A percentile compares a stretch with the other conserved stretches of the same genome.
phyloP scores from a whole-genome alignment of 2,113 vertebrate genomes.

The Eira barbara region DNA sequence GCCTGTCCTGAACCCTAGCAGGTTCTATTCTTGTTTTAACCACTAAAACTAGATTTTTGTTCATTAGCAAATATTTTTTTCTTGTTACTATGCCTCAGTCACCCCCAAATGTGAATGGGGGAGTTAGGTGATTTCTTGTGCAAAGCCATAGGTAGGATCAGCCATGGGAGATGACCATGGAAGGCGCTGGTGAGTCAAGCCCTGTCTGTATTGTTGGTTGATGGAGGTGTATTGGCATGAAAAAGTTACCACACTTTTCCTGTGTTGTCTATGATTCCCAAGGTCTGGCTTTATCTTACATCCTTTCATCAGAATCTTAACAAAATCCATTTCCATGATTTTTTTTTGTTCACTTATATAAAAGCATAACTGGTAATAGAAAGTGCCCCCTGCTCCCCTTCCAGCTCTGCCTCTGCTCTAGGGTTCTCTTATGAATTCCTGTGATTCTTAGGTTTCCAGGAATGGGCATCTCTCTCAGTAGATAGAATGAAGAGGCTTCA shows the following conservation, averaged over 20 bases:
- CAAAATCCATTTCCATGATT: not conserved
- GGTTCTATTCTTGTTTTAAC: not conserved
- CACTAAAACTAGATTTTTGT: not conserved
- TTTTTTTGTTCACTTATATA: not conserved
- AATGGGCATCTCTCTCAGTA: not conserved
- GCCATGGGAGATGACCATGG: too few relatives aligned
- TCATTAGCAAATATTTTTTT: not conserved
- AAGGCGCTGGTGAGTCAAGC: not conserved
- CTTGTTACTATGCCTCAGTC: not conserved
- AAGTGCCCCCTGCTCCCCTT: not conserved
- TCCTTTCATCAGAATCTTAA: not conserved
- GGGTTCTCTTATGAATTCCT: not conserved
- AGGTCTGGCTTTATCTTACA: not conserved
- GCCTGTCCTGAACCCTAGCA: not conserved
- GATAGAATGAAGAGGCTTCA: not conserved
- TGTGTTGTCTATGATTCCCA: not conserved
- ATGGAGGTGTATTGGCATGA: not conserved
- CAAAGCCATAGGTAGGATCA: not conserved
- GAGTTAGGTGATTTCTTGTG: not conserved
- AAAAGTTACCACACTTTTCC: not conserved
- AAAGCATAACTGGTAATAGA: not conserved
- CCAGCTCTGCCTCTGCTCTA: not conserved
- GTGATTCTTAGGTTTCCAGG: not conserved
- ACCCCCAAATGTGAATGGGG: not conserved
- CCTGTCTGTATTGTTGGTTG: fast-evolving